phyloP scores from a whole-genome alignment of 2,888 invertebrate genomes.

The Macrostomum cliftonense region DNA sequence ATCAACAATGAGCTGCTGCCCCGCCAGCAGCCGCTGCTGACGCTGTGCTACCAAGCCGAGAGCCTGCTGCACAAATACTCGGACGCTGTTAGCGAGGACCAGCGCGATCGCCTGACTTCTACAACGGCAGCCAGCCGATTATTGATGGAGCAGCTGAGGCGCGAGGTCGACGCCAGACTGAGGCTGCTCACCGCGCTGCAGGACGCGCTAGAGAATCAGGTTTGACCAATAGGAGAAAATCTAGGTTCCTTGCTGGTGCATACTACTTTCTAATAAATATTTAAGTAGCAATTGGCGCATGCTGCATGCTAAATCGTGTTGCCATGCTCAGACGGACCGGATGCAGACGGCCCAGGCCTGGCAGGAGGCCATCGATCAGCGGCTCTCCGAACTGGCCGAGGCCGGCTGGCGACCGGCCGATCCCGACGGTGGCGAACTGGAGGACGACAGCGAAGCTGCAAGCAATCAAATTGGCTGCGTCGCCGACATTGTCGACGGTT shows the following conservation, averaged over 20 bases:
- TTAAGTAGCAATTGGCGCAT: no score
- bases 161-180: slow-evolving; percentile 4
- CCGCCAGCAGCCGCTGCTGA: slow-evolving; percentile 7
- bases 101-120: neutral
- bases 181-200: slow-evolving; percentile 4
- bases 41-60: slow-evolving; percentile 7
- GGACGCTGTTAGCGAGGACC: slow-evolving; percentile 6
- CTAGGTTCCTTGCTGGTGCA: no score
- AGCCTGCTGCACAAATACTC: slow-evolving; percentile 3
- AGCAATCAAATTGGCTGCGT: no score
- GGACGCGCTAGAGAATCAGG: slow-evolving; percentile 9
- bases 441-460: slow-evolving; percentile 2
- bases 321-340: neutral
- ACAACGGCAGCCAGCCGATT: no score
- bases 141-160: slow-evolving; percentile 2
- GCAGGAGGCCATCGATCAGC: slow-evolving; percentile 1
- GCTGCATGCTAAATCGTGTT: no score
- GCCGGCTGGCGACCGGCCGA: neutral
- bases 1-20: slow-evolving; percentile 8
- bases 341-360: slow-evolving; percentile 1
- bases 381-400: neutral
- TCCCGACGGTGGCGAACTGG: neutral
- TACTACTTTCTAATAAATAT: no score
- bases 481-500: neutral
- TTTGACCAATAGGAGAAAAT: no score